phyloP scores from a whole-genome alignment of 1,140 invertebrate genomes.

The Ganaspis sp. region DNA sequence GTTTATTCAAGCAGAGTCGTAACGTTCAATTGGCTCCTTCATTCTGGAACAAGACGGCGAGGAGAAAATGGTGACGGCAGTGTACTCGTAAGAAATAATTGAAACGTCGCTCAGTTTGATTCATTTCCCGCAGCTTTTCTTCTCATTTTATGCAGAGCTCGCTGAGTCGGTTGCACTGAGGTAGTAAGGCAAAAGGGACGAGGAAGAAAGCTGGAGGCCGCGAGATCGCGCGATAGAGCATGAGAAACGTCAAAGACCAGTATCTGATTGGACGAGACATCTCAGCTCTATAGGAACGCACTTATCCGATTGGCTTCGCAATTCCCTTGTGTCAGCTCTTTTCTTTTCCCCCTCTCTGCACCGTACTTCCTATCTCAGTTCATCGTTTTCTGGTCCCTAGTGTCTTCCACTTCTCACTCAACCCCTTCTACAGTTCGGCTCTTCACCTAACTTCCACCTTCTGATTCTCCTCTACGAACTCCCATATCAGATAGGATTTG shows the following conservation, averaged over 20 bases:
- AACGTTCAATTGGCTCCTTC: background rate
- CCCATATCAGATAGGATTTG: conserved; percentile 66
- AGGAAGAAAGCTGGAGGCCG: conserved; percentile 42
- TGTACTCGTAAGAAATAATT: conserved; percentile 54
- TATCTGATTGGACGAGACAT: conserved; percentile 74
- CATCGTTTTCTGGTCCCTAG: conserved; percentile 15
- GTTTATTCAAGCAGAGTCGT: background rate
- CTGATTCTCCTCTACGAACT: conserved; percentile 51
- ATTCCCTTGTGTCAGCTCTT: conserved; percentile 71
- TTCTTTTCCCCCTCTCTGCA: conserved; percentile 47
- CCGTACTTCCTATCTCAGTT: background rate
- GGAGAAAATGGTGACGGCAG: conserved; percentile 24
- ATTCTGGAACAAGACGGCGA: background rate
- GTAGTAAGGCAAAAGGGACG: background rate
- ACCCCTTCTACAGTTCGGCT: conserved; percentile 35
- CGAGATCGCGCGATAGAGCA: conserved; percentile 71
- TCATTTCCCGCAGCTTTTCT: conserved; percentile 52
- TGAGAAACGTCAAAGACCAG: conserved; percentile 73
- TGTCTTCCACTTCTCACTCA: conserved; percentile 28
- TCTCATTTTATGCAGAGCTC: conserved; percentile 56
- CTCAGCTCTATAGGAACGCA: conserved; percentile 70
- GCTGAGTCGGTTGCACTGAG: conserved; percentile 32
- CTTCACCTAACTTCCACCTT: conserved; percentile 32
- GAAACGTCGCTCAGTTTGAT: conserved; percentile 56
- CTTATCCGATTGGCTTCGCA: conserved; percentile 75